Evolutionary conservation across 2,888 invertebrate species (phyloP), one percentile per base, ranked within the genome.

Genomic region (Smittia sp.): DNA sequence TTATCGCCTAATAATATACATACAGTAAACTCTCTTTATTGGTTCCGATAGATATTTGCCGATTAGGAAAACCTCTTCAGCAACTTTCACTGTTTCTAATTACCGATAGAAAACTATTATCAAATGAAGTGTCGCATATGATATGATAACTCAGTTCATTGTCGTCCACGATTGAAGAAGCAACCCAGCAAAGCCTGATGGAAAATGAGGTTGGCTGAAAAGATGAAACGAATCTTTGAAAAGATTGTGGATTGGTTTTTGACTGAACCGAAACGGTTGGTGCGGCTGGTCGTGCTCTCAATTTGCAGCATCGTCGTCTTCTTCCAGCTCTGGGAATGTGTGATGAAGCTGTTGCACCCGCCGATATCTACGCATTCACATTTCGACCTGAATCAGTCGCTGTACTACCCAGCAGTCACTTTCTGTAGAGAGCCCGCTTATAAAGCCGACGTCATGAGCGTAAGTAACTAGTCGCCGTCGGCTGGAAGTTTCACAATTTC

Each of bases 331-430:
- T 74, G 41, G 68, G 84, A 84, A 75, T 89, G 89, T 77, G 81
- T 89, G 3, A 76, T 79, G 22, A 90, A 90, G 79, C 78, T 90
- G 73, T 79, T 85, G 6, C 78, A 86, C 75, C 87, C 87, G 0
- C 90, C 90, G 0, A 85, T 89, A 32, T 86, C 89, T 0, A 90
- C 90, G 1, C 86, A 89, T 79, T 88, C 89, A 0, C 86, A 86
- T 77, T 89, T 89, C 75, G 85, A 85, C 76, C 84, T 89, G 74
- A 90, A 90, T 79, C 85, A 88, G 32, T 86, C 88, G 0, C 83
- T 90, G 72, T 80, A 84, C 76, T 90, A 89, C 80, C 90, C 90
- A 0, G 88, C 89, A 63, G 78, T 90, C 0, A 90, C 90, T 0
- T 83, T 90, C 76, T 90, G 90, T 76, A 82, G 88, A 22, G 87